Conservation (phyloP, 92 coral and sea anemone species). For the Epizoanthus fatuus region DNA sequence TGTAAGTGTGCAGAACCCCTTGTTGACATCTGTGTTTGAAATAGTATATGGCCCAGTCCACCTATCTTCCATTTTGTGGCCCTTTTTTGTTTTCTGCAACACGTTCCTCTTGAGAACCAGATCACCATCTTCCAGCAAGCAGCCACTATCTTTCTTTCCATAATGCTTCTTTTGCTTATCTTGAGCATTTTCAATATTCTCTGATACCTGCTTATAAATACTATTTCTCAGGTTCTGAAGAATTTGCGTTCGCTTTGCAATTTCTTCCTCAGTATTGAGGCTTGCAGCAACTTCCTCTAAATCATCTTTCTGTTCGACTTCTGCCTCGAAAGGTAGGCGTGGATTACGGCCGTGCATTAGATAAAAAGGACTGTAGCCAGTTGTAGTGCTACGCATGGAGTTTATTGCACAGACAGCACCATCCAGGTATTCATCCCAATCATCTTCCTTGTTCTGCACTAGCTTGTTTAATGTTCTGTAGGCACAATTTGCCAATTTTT, state of each 20-base stretch:
- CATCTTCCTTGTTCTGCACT: conserved; percentile 35
- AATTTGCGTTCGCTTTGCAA: background rate
- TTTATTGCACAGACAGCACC: conserved; percentile 74
- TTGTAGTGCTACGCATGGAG: conserved; percentile 65
- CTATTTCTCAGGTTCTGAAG: background rate
- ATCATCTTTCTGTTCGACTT: background rate
- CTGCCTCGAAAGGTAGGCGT: conserved; percentile 68
- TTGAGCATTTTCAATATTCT: conserved; percentile 43
- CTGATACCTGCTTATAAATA: background rate
- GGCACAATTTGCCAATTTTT: background rate
- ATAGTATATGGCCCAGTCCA: conserved; percentile 46
- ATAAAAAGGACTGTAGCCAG: conserved; percentile 75
- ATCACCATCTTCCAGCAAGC: conserved; percentile 11
- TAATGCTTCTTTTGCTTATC: conserved; percentile 30
- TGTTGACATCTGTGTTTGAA: conserved; percentile 15
- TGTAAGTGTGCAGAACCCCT: conserved; percentile 39
- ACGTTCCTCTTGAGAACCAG: conserved; percentile 31
- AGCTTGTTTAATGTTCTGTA: conserved; percentile 74
- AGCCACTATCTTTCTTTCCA: background rate
- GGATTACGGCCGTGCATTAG: conserved; percentile 62
- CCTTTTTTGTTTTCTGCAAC: conserved; percentile 28
- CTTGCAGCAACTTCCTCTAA: background rate
- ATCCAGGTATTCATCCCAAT: conserved; percentile 78
- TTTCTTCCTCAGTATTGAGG: too few relatives aligned
- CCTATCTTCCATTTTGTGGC: conserved; percentile 45